Percentiles rank a stretch among this genome's conserved stretches.
phyloP scores from a whole-genome alignment of 2,888 invertebrate genomes.

The Celastrina argiolus region DNA sequence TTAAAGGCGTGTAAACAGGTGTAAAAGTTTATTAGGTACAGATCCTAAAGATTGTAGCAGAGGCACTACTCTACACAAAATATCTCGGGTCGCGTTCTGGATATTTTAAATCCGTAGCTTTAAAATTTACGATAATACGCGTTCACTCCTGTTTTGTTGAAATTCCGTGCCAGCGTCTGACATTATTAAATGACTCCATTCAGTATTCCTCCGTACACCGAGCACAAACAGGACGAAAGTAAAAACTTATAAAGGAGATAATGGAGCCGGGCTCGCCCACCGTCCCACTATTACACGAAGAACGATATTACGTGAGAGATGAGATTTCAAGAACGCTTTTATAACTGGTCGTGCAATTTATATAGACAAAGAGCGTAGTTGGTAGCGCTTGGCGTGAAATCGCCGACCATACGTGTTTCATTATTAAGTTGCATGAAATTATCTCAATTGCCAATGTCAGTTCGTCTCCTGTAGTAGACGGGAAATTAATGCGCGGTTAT shows the following conservation, averaged over 20 bases:
- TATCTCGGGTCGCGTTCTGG: neutral
- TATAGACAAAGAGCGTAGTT: slow-evolving; percentile 5
- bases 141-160: neutral
- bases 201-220: neutral
- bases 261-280: slow-evolving; percentile 1
- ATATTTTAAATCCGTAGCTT: neutral
- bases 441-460: neutral
- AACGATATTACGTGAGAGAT: slow-evolving; percentile 17
- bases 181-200: slow-evolving; percentile 8
- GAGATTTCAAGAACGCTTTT: slow-evolving; percentile 18
- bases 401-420: neutral
- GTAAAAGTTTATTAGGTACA: too few species aligned
- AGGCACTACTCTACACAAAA: too few species aligned
- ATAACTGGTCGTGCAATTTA: slow-evolving; percentile 1
- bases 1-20: too few species aligned
- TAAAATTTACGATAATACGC: slow-evolving; percentile 5
- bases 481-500: too few species aligned
- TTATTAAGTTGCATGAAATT: neutral
- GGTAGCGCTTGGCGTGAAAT: neutral
- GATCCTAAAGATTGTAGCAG: too few species aligned
- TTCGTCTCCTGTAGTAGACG: too few species aligned
- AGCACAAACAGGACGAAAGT: slow-evolving; percentile 2
- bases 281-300: neutral
- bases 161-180: neutral
- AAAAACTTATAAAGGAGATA: slow-evolving; percentile 12